phyloP scores from a whole-genome alignment of 2,888 invertebrate species.

The Sminthurinus aureus region DNA sequence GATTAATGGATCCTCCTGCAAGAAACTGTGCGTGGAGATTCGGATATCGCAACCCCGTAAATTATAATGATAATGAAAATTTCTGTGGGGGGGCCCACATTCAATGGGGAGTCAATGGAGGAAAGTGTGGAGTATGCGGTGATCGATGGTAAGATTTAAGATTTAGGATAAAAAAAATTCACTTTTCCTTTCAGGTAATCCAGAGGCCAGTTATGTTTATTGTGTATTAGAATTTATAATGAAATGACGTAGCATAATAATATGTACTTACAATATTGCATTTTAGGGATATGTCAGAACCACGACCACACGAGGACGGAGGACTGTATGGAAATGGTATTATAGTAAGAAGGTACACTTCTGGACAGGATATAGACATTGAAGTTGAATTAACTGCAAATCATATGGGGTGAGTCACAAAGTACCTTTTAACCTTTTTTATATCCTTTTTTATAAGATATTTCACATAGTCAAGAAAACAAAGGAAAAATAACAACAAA shows the following conservation, averaged over 20 bases:
- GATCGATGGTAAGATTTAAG: too few species aligned
- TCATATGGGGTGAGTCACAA: conserved; percentile 74
- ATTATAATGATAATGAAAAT: conserved; percentile 90
- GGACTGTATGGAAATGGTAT: conserved; percentile 87
- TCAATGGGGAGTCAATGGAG: conserved; percentile 13
- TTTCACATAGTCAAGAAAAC: too few species aligned
- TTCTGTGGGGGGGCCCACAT: conserved; percentile 83
- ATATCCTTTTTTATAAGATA: not conserved
- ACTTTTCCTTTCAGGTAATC: not conserved
- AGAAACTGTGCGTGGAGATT: conserved; percentile 95
- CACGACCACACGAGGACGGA: conserved; percentile 88
- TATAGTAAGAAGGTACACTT: conserved; percentile 79
- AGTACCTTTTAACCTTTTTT: too few species aligned
- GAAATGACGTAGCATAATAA: too few species aligned
- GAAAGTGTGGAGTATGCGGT: conserved; percentile 17
- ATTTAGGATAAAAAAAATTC: not conserved
- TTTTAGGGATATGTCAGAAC: conserved; percentile 74
- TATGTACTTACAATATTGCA: conserved; percentile 62
- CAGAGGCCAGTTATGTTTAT: not conserved
- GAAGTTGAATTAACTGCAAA: conserved; percentile 89
- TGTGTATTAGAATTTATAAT: too few species aligned
- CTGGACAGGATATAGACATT: conserved; percentile 83
- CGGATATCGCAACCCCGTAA: conserved; percentile 92
- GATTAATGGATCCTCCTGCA: conserved; percentile 91
- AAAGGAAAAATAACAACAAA: too few species aligned